A percentile compares a stretch with the other conserved stretches of the same genome.
These are phyloP conservation scores for Gallinago solitaria DNA, from an alignment of 2,797 vertebrate genomes.

Conservation along the genomic window DNA sequence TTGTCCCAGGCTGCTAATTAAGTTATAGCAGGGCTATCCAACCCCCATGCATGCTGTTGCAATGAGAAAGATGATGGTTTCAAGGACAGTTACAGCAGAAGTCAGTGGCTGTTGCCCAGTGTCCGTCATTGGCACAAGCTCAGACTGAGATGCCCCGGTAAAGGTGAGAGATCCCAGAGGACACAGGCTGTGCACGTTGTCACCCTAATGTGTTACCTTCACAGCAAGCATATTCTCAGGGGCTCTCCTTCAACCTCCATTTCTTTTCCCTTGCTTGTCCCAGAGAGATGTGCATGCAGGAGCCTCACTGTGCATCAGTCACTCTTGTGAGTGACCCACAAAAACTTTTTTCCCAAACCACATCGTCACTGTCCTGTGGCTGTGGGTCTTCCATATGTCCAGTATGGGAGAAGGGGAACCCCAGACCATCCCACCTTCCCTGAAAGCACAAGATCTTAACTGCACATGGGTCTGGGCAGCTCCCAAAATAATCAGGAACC, in stretches of 20 bases:
- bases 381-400: not conserved
- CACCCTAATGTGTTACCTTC: not conserved
- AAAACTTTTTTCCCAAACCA: not conserved
- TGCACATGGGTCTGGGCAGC: not conserved
- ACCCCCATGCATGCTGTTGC: not conserved
- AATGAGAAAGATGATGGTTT: not conserved
- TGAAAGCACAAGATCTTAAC: not conserved
- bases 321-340: not conserved
- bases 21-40: not conserved
- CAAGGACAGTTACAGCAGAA: not conserved
- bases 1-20: not conserved
- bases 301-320: not conserved
- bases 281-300: accelerated
- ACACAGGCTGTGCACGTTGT: not conserved
- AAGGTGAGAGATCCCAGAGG: not conserved
- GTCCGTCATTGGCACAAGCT: not conserved
- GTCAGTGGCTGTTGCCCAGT: not conserved
- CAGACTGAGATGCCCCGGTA: not conserved
- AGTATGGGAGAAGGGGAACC: not conserved
- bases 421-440: not conserved
- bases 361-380: no score
- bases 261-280: not conserved
- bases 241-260: not conserved
- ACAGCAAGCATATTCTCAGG: accelerated
- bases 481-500: not conserved